A percentile compares a stretch with the other conserved stretches of the same genome.
These are phyloP conservation scores for Aelia acuminata DNA, from an alignment of 2,888 invertebrate genomes.

Conservation along the genomic window DNA sequence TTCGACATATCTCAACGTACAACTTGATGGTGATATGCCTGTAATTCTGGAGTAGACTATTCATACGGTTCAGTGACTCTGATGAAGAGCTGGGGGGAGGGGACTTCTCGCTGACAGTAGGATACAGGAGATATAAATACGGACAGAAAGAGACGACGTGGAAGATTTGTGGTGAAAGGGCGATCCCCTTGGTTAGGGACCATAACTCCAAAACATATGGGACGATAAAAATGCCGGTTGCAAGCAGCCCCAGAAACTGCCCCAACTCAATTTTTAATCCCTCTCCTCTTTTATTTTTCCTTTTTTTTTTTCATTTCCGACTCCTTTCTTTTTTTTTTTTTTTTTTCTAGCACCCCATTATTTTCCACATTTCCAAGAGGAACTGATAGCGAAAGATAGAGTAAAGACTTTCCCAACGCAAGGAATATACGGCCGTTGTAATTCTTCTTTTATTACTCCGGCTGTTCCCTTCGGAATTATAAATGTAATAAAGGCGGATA, in stretches of 20 bases:
- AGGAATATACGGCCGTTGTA: slow-evolving; percentile 5
- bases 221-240: slow-evolving; percentile 35
- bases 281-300: background rate
- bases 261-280: slow-evolving; percentile 47
- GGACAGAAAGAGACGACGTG: background rate
- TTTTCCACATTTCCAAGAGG: background rate
- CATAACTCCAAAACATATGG: slow-evolving; percentile 37
- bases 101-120: background rate
- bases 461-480: background rate
- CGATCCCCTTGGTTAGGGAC: slow-evolving; percentile 32
- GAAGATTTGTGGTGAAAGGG: slow-evolving; percentile 15
- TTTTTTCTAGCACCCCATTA: background rate
- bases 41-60: background rate
- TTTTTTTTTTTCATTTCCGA: background rate
- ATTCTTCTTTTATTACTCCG: background rate
- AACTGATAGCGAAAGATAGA: slow-evolving; percentile 26
- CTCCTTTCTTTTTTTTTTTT: too few relatives aligned
- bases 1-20: too few relatives aligned
- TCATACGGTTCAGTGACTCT: background rate
- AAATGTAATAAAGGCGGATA: background rate
- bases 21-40: too few relatives aligned
- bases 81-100: background rate
- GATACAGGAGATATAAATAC: background rate
- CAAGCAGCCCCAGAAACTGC: slow-evolving; percentile 25
- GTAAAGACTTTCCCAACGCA: background rate